Evolutionary conservation across 2,888 invertebrate species (phyloP), one percentile per base, ranked within the genome.

Genomic region (Drosophila percnosoma): DNA sequence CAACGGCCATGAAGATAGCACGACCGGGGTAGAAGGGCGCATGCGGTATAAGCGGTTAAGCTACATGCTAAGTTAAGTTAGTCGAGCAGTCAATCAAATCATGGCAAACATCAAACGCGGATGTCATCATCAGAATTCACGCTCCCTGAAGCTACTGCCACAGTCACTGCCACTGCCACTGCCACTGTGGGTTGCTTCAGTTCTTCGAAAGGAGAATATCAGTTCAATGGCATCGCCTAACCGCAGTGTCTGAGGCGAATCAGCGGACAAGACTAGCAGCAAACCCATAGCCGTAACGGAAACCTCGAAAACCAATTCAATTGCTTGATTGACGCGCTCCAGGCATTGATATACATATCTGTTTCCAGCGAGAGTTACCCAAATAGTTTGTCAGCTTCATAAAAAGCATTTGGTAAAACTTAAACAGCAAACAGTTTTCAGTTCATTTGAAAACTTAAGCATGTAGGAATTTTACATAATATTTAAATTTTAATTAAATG

Each of bases 221-320:
- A 52, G 51, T 60, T 58, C 57, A 40, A 55, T 52, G 34, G 63
- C 63, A 66, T 55, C 61, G 52, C 33, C 36, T 59, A 67, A 68
- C 82, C 82, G 49, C 80, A 63, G 10, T 33, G 66, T 67, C 61
- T 55, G 62, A 13, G 29, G 55, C 29, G 70, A 75, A 65, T 59
- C 52, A 53, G 62, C 52, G 65, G 78, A 62, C 68, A 68, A 68
- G 52, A 51, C 38, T 10, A 63, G 45, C 61, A 42, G 54, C 57
- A 60, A 64, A 67, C 4, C 62, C 45, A 49, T 68, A 73, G 42
- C 54, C 70, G 63, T 64, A 68, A 66, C 76, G 75, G 62, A 78
- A 87, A 76, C 86, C 86, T 78, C 81, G 73, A 75, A 83, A 84
- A 73, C 61, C 78, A 78, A 86, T 86, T 80, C 74, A 76, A 78